These are phyloP conservation scores for Mesoclemmys tuberculata DNA, from an alignment of 2,113 vertebrate genomes.

Conservation along the genomic window DNA sequence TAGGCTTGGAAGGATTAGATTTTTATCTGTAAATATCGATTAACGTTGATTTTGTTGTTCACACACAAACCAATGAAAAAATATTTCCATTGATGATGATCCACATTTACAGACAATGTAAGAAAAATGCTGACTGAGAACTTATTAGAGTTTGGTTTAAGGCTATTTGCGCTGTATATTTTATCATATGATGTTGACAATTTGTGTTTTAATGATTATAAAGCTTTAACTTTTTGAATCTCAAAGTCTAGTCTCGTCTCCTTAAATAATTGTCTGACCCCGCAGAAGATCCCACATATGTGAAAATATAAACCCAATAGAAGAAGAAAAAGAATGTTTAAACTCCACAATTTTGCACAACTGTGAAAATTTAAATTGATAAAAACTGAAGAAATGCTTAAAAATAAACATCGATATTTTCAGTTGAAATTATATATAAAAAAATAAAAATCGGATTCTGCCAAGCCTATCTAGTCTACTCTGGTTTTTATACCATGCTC, in stretches of 20 bases:
- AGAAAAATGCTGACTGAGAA: background rate
- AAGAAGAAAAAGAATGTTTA: background rate
- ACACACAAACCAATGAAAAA: background rate
- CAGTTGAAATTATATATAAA: background rate
- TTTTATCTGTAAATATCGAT: background rate
- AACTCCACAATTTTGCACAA: background rate
- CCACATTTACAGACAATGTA: background rate
- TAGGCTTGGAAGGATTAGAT: background rate
- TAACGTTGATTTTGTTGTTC: background rate
- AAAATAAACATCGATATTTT: background rate
- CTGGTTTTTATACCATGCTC: background rate
- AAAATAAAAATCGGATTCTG: background rate
- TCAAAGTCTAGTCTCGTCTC: background rate
- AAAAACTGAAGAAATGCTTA: background rate
- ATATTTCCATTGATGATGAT: background rate
- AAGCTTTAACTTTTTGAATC: background rate
- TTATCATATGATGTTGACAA: background rate
- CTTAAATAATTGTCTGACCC: background rate
- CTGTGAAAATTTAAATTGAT: background rate
- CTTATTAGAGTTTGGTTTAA: background rate
- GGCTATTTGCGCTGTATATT: background rate
- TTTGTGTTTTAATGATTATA: background rate
- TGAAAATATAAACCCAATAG: background rate
- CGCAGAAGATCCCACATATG: background rate
- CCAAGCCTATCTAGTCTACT: background rate